Conservation (phyloP, 2,113 vertebrate genomes). For the Oxygymnocypris stewartii region DNA sequence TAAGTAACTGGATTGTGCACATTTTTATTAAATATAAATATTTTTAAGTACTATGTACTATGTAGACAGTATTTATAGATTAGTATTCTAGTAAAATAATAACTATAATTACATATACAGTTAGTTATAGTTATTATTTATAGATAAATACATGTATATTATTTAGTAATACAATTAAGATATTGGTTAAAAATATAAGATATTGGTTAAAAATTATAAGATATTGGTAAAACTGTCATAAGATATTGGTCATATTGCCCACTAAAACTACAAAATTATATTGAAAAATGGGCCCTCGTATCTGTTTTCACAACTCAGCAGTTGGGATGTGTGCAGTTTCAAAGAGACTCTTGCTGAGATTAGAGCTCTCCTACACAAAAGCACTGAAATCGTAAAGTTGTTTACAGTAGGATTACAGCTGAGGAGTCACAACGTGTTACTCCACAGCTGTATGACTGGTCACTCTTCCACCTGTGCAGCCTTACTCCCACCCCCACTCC, state of each 20-base stretch:
- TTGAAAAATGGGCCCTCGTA: background rate
- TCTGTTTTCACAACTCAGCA: background rate
- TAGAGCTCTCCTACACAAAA: slow-evolving; percentile 56
- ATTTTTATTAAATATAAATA: too few species aligned
- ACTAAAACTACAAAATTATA: background rate
- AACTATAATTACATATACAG: too few species aligned
- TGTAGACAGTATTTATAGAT: too few species aligned
- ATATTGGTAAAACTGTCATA: too few species aligned
- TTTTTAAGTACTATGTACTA: too few species aligned
- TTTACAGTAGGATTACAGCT: slow-evolving; percentile 59
- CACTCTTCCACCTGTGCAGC: slow-evolving; percentile 51
- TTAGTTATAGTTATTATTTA: too few species aligned
- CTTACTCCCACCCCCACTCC: slow-evolving; percentile 2
- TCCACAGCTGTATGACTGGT: slow-evolving; percentile 44
- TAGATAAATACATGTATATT: too few species aligned
- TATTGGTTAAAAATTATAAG: background rate
- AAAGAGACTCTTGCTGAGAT: slow-evolving; percentile 10
- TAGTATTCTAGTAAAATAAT: too few species aligned
- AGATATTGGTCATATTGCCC: background rate
- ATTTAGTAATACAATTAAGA: too few species aligned
- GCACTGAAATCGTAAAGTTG: slow-evolving; percentile 57
- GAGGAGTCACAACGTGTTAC: slow-evolving; percentile 70
- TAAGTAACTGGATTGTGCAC: background rate
- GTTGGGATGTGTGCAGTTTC: too few species aligned
- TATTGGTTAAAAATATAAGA: too few species aligned